Base-by-base conservation (phyloP, 2,797 vertebrate genomes). In the Typhlichthys subterraneus region DNA sequence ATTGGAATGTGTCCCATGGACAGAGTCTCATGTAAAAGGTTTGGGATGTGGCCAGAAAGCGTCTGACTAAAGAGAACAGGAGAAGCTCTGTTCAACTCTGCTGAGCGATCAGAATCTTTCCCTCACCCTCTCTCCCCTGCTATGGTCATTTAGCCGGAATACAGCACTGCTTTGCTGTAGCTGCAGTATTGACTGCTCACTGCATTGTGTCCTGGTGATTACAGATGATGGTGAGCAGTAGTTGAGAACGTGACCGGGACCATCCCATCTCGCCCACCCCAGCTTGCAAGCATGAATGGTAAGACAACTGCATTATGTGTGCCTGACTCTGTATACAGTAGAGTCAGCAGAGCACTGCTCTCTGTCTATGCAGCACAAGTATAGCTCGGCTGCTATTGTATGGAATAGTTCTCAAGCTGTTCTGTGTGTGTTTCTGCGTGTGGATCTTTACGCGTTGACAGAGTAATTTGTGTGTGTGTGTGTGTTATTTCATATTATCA, bases 251-350 rank as follows among this genome's bases (percentile, higher is more conserved):
- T 65, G 58, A 17, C 61, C 57, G 7, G 80, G 76, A 90, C 70
- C 75, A 58, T 70, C 82, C 80, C 61, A 56, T 55, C 53, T 59
- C 42, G 57, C 64, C 63, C 59, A 63, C 59, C 51, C 73, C 81
- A 83, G 38, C 79, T 65, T 83, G 81, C 82, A 72, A 85, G 81
- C 5, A 91, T 91, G 90, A 91, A 89, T 81, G 86, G 89, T 91
- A 85, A 86, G 86, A 67, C 15, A 51, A 51, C 65, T 80, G 70
- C 46, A 29, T 45, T 42, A 61, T 63, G 4, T 75, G 55, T 69
- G 66, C 46, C 51, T 61, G 50, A 33, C 64, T 5, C 45, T 49
- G 29, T 0, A 49, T 67, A 55, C 33, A 13, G 12, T 12, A 31
- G 53, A 8, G n/a, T 53, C 53, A 54, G 4, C 53, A 55, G 53